Evolutionary conservation across 2,888 invertebrate species (phyloP).

Genomic region (Sussaba pulchella): DNA sequence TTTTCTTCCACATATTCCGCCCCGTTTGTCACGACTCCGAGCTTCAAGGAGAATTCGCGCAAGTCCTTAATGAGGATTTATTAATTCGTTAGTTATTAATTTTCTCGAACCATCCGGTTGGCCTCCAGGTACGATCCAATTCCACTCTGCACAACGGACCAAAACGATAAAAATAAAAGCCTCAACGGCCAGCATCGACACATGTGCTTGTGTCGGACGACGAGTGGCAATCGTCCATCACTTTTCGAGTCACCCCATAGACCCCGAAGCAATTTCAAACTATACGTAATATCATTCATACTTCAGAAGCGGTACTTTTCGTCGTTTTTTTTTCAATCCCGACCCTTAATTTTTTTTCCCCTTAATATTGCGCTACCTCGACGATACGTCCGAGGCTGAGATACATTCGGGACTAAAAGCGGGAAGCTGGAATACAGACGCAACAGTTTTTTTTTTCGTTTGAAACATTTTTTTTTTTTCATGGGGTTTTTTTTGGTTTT

Average conservation of each 20-base stretch:
- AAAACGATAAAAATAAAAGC: neutral
- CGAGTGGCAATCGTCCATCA: neutral
- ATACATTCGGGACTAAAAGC: constrained; percentile 27
- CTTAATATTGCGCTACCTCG: neutral
- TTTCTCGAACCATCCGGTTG: constrained; percentile 62
- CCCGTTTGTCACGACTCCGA: too few relatives aligned
- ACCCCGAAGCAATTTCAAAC: constrained; percentile 4
- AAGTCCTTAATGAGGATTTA: constrained; percentile 66
- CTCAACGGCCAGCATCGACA: too few relatives aligned
- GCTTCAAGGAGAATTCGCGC: constrained; percentile 25
- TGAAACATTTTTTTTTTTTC: too few relatives aligned
- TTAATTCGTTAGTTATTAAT: constrained; percentile 74
- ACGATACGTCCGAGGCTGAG: constrained; percentile 5
- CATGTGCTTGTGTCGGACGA: neutral
- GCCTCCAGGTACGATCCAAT: constrained; percentile 39
- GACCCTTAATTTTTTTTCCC: constrained; percentile 9
- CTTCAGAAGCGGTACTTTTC: constrained; percentile 37
- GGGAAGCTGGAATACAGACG: constrained; percentile 51
- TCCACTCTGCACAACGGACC: neutral
- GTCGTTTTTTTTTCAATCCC: neutral
- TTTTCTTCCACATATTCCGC: neutral
- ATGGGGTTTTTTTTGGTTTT: constrained; percentile 39
- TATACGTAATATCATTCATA: constrained; percentile 17
- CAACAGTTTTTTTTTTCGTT: constrained; percentile 55
- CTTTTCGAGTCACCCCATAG: neutral